These are phyloP conservation scores for Lochmaea crataegi DNA, from an alignment of 2,888 invertebrate genomes.

Conservation along the genomic window DNA sequence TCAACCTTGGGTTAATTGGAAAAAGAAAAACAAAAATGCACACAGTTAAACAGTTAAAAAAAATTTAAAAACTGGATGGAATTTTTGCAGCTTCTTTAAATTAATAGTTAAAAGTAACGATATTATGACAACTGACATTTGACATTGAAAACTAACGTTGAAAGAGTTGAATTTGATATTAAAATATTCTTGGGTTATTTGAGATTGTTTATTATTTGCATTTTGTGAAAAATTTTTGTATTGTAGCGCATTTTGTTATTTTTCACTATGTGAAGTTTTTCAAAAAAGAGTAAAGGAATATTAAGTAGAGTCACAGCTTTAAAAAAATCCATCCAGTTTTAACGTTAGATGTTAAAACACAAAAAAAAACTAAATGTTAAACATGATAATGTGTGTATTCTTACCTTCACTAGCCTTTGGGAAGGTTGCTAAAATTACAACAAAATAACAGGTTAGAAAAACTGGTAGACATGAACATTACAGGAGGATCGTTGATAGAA, in stretches of 20 bases:
- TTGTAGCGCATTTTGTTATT: too few species aligned
- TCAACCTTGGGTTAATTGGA: slow-evolving; percentile 63
- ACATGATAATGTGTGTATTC: slow-evolving; percentile 28
- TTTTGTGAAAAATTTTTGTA: too few species aligned
- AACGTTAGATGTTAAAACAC: slow-evolving; percentile 14
- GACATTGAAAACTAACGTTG: too few species aligned
- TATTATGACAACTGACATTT: too few species aligned
- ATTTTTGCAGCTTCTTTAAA: neutral
- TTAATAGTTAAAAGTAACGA: too few species aligned
- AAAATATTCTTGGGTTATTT: too few species aligned
- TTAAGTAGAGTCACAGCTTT: neutral
- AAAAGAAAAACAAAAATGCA: slow-evolving; percentile 48
- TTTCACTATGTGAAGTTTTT: too few species aligned
- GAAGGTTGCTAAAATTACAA: slow-evolving; percentile 63
- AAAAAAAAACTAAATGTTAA: slow-evolving; percentile 17
- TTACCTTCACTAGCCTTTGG: slow-evolving; percentile 65
- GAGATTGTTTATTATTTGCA: neutral
- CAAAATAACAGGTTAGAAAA: slow-evolving; percentile 18
- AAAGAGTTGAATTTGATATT: too few species aligned
- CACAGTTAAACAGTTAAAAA: slow-evolving; percentile 39
- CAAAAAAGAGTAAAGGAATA: too few species aligned
- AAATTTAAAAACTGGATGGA: neutral
- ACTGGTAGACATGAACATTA: too few species aligned
- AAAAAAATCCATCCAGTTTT: neutral
- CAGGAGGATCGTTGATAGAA: too few species aligned